Base-by-base conservation (phyloP, 92 coral and sea anemone species). In the Porites rus region DNA sequence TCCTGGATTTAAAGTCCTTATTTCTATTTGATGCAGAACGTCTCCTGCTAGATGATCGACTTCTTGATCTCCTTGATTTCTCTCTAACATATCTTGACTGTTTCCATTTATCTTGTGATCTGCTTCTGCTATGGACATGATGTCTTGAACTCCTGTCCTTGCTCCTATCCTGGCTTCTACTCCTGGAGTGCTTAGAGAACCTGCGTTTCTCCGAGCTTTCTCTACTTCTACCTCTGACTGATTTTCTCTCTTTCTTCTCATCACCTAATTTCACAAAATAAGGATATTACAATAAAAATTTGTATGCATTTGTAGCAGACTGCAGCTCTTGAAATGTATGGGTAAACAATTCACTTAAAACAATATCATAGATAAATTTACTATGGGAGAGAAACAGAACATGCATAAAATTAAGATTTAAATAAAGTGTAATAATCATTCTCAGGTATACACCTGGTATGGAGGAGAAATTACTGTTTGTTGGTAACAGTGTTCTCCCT, bases 131-230 rank as follows among this genome's bases (percentile, higher is more conserved):
- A 52, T n/a, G 72, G 62, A 22, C 18, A 62, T 25, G 63, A 3
- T 8, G 80, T 18, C 71, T 58, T 20, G 72, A 72, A 61, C 13
- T 59, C 68, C 79, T 60, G 43, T 81, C 87, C 62, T 53, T 83
- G 63, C 87, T 59, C 76, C 79, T 60, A 19, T 81, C 87, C 25
- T 28, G 72, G 52, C 87, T 83, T 63, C 69, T 72, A 83, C 87
- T 83, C 19, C 79, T 72, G 11, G 87, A 83, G 8, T 8, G 51
- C 79, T 60, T 83, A 14, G 1, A 50, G 7, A 62, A 50, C 70
- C 14, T 58, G 17, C 2, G 58, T 19, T 74, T 83, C 19, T 43
- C 79, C 0, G 62, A 21, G 18, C 1, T 73, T 51, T 83, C 87
- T 61, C 71, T 72, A 60, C 79, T 71, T 43, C 66, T 70, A 61